Conservation (phyloP, 2,888 invertebrate species). For the Lampropteryx suffumata region DNA sequence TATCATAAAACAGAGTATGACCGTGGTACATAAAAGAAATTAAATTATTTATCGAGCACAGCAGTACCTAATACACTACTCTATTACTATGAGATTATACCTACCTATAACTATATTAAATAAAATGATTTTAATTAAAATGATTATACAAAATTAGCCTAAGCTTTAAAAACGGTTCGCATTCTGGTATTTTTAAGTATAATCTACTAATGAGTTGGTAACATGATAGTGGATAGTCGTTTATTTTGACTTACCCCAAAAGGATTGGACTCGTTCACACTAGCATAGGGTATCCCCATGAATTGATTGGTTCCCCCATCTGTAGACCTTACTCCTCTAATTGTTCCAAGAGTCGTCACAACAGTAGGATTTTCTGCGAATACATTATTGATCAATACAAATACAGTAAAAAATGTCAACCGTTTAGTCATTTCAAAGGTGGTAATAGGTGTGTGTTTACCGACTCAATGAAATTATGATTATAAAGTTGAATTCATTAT, state of each 20-base stretch:
- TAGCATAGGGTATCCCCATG: slow-evolving; percentile 61
- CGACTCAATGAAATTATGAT: background rate
- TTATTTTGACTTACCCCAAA: slow-evolving; percentile 54
- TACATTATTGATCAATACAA: slow-evolving; percentile 8
- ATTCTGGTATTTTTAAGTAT: no score
- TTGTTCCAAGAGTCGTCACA: slow-evolving; percentile 36
- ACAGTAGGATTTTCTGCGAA: slow-evolving; percentile 6
- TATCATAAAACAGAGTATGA: no score
- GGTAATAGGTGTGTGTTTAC: background rate
- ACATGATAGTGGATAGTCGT: no score
- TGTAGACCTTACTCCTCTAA: slow-evolving; percentile 49
- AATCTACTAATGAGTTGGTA: no score
- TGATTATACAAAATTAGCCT: no score
- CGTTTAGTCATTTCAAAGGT: background rate
- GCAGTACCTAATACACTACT: no score
- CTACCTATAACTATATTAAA: no score
- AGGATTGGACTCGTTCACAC: slow-evolving; percentile 49
- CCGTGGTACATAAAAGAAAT: no score
- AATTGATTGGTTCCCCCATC: slow-evolving; percentile 59
- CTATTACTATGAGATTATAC: no score
- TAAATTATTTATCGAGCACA: no score
- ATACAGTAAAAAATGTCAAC: background rate
- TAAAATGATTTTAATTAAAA: no score
- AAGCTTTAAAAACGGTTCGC: no score
- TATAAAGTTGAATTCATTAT: background rate